Percentiles rank a stretch among this genome's conserved stretches.
Evolutionary conservation across 2,113 vertebrate genomes (phyloP).

Genomic region (Fulica atra): DNA sequence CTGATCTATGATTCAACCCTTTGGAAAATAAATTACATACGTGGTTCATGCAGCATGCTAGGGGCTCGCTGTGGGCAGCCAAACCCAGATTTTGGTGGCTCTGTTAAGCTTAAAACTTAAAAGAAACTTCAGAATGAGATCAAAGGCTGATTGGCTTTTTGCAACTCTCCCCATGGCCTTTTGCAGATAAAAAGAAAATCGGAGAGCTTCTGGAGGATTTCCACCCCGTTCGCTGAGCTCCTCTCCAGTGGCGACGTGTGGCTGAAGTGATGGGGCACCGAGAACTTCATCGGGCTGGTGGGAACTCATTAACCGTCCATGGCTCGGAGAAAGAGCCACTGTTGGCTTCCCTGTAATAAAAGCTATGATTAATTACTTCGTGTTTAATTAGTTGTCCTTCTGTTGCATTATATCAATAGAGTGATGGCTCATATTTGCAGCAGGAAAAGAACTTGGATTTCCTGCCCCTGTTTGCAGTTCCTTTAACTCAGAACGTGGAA

Average conservation of each 20-base stretch:
- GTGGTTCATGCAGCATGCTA: not conserved
- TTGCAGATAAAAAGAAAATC: constrained; percentile 83
- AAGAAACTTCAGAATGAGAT: rapidly evolving
- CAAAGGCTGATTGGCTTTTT: not conserved
- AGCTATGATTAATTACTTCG: not conserved
- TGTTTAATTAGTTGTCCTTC: not conserved
- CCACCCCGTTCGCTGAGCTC: constrained; percentile 82
- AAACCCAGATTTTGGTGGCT: not conserved
- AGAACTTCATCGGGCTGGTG: not conserved
- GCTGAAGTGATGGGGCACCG: rapidly evolving
- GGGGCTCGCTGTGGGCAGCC: not conserved
- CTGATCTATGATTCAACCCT: not conserved
- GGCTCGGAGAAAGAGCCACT: not conserved
- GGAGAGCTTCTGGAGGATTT: constrained; percentile 86
- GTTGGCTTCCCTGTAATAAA: not conserved
- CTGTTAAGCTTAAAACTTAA: not conserved
- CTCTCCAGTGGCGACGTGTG: rapidly evolving
- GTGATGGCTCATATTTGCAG: rapidly evolving
- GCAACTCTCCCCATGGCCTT: not conserved
- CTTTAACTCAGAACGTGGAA: not conserved
- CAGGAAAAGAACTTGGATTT: not conserved
- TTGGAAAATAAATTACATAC: rapidly evolving
- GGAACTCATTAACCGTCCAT: not conserved
- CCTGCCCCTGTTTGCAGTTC: not conserved
- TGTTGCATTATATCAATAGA: rapidly evolving